Evolutionary conservation across 1,140 invertebrate genomes (phyloP).

Genomic region (Drosophila paulistorum): DNA sequence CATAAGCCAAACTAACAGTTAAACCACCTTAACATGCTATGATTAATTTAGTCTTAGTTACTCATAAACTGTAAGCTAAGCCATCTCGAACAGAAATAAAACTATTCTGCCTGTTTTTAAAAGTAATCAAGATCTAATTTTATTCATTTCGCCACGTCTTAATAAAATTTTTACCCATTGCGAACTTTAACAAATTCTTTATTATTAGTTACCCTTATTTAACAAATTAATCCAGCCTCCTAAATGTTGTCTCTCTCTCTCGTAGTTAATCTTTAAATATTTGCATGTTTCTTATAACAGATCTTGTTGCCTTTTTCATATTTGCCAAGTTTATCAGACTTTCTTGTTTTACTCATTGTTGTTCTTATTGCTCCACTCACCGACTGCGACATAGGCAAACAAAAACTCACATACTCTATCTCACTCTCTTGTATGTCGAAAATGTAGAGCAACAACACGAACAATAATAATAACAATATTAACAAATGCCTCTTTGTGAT

Average conservation of each 20-base stretch:
- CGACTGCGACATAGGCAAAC: slow-evolving; percentile 42
- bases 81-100: too few relatives aligned
- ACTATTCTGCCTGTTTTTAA: too few relatives aligned
- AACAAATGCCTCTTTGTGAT: slow-evolving; percentile 46
- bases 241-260: neutral
- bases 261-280: slow-evolving; percentile 25
- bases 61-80: too few relatives aligned
- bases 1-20: too few relatives aligned
- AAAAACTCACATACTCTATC: slow-evolving; percentile 28
- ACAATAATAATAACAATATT: slow-evolving; percentile 21
- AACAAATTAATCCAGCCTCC: neutral
- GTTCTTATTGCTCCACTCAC: slow-evolving; percentile 14
- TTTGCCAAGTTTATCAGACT: slow-evolving; percentile 45
- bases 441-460: slow-evolving; percentile 48
- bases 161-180: too few relatives aligned
- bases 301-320: slow-evolving; percentile 9
- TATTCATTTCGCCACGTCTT: too few relatives aligned
- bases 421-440: slow-evolving; percentile 2
- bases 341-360: neutral
- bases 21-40: too few relatives aligned
- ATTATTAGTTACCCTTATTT: neutral
- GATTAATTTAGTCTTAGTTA: too few relatives aligned
- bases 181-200: neutral
- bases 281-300: slow-evolving; percentile 27
- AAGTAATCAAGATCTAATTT: too few relatives aligned